phyloP scores from a whole-genome alignment of 2,113 vertebrate genomes.

The Antennarius striatus region DNA sequence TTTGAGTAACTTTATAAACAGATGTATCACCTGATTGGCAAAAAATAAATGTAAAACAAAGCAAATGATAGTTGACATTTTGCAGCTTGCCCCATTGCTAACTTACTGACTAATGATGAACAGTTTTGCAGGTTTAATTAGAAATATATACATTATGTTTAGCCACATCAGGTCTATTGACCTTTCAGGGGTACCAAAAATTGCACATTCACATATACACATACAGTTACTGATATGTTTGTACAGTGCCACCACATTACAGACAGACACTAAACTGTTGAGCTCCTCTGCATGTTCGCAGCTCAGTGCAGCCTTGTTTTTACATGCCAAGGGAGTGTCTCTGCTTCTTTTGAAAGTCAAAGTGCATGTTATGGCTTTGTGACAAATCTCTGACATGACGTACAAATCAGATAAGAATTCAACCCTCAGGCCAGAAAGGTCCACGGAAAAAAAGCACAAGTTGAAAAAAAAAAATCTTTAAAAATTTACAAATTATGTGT shows the following conservation, averaged over 20 bases:
- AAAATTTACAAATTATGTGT: conserved; percentile 82
- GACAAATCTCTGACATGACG: conserved; percentile 80
- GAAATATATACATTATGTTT: no score
- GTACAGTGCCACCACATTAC: conserved; percentile 10
- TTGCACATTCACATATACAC: no score
- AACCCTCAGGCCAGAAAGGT: conserved; percentile 70
- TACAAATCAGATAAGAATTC: conserved; percentile 73
- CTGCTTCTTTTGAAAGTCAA: conserved; percentile 39
- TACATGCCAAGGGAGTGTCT: conserved; percentile 68
- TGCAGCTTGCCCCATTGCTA: no score
- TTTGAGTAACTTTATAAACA: no score
- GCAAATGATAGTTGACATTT: no score
- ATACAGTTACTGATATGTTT: neutral
- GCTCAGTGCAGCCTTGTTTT: conserved; percentile 60
- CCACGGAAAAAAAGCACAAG: conserved; percentile 73
- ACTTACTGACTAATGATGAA: no score
- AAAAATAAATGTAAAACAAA: no score
- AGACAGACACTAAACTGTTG: conserved; percentile 38
- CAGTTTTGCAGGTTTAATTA: no score
- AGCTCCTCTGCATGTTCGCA: conserved; percentile 33
- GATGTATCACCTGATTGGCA: no score
- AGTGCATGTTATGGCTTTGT: conserved; percentile 64
- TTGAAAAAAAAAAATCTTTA: conserved; percentile 74
- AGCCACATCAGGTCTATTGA: no score
- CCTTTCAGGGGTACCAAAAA: no score